Base-by-base conservation (phyloP, 1,140 invertebrate species). In the Drosophila kikkawai region DNA sequence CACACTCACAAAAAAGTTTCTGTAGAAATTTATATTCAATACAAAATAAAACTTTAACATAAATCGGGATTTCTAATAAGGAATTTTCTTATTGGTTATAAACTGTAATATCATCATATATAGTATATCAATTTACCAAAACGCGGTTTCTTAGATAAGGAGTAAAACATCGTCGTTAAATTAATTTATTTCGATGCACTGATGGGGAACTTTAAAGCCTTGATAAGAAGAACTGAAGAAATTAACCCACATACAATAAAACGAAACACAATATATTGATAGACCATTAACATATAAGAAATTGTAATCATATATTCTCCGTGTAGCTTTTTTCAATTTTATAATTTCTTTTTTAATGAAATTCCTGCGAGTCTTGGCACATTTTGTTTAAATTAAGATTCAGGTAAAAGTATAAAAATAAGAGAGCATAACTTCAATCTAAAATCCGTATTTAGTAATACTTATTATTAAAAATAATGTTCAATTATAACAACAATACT, bases 141-240 rank as follows among this genome's bases (percentile, higher is more conserved):
- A 6, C 8, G 15, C 34, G 1, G 1, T 32, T n/a, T 7, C 22
- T 7, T 11, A 19, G 56, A 59, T 60, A 45, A 45, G 34, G 29
- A 32, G 8, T 45, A 13, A 12, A 47, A 60, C 29, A 47, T 29
- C 7, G 8, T 2, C 7, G 5, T 22, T 39, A 26, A 34, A 32
- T 7, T 12, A 34, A 12, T 36, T 17, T 15, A 19, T 36, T 50
- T 13, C n/a, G 13, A 26, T 32, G 2, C 7, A 0, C 34, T 67
- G 61, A 55, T 65, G 37, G 42, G n/a, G 8, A 19, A 29, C 9
- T 51, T 22, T n/a, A 19, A 44, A 34, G n/a, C 5, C 11, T 29
- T 26, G 66, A 69, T 66, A 69, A 66, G 66, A 68, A 42, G 15
- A 22, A 58, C 12, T 9, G 13, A 3, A 37, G 15, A 51, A 48